Base-by-base conservation (phyloP, 2,113 vertebrate species). In the Platichthys stellatus region DNA sequence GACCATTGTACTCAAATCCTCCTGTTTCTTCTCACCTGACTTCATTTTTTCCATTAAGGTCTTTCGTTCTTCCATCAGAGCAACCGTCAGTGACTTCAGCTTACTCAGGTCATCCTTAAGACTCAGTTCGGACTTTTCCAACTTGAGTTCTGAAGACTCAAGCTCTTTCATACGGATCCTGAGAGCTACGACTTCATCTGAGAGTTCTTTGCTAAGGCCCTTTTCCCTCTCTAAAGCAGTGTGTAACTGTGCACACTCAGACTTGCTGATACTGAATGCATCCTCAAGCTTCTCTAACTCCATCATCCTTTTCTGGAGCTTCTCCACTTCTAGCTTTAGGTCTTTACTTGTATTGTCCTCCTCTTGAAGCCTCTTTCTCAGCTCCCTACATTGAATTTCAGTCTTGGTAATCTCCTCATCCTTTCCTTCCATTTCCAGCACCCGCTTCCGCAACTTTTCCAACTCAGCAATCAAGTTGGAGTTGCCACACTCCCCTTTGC, bases 341-440 rank as follows among this genome's bases (percentile, higher is more conserved):
- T 97, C 96, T 84, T 94, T 96, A 72, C 96, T 95, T 5, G 95
- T 96, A 40, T 90, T 93, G 38, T 97, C 95, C 79, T 99, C 97
- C 63, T 96, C 95, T 21, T 97, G 95, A 7, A 99, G 90, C 79
- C 94, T 97, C 81, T 96, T 98, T 86, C 93, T 95, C 21, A 99
- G 79, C 62, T 98, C 97, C 74, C 94, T 95, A 86, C 96, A 98
- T 72, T 97, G 96, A 64, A 93, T 94, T 90, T 99, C 98, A 0
- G 96, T 96, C 87, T 97, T 98, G 0, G 94, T 97, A 86, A 99
- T 97, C 84, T 99, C 98, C 72, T 98, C 97, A 31, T 99, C 98
- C 69, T 99, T 99, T 14, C 97, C 97, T 80, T 99, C 97, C 97
- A 99, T 98, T 89, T 99, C 97, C 59, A 98, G 92, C 6, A 99